These are phyloP conservation scores for Marcusenius ussheri DNA, from an alignment of 2,113 vertebrate species.

Conservation along the genomic window DNA sequence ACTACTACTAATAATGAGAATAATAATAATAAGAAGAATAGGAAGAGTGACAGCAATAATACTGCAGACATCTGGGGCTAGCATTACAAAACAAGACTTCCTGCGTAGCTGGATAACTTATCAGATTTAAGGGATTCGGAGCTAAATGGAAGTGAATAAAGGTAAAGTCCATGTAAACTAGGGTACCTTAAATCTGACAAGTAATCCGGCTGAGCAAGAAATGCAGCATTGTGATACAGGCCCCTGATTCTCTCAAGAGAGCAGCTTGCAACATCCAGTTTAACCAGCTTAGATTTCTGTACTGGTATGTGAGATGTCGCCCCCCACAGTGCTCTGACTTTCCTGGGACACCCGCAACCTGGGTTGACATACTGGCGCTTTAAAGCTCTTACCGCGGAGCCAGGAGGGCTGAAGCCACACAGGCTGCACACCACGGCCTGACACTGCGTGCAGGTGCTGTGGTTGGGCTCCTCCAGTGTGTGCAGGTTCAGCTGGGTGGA, in stretches of 20 bases:
- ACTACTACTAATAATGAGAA: neutral
- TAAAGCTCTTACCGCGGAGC: conserved; percentile 57
- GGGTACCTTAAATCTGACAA: neutral
- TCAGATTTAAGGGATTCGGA: neutral
- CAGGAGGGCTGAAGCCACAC: conserved; percentile 90
- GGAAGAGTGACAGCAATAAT: neutral
- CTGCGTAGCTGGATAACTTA: neutral
- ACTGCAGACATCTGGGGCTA: neutral
- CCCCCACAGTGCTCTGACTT: neutral
- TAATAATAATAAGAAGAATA: neutral
- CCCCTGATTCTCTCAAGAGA: neutral
- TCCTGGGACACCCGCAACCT: neutral
- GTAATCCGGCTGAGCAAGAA: neutral
- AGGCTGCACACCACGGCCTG: conserved; percentile 87
- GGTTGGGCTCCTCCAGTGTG: conserved; percentile 79
- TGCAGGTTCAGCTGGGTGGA: conserved; percentile 77
- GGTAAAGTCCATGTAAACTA: neutral
- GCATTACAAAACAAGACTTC: neutral
- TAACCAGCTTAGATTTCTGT: neutral
- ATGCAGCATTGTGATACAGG: neutral
- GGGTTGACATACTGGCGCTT: neutral
- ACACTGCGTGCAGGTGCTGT: conserved; percentile 86
- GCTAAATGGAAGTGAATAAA: neutral
- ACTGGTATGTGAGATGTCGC: neutral
- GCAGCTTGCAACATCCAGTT: neutral